Evolutionary conservation across 2,797 vertebrate species (phyloP).

Genomic region (Dromococcyx pavoninus): DNA sequence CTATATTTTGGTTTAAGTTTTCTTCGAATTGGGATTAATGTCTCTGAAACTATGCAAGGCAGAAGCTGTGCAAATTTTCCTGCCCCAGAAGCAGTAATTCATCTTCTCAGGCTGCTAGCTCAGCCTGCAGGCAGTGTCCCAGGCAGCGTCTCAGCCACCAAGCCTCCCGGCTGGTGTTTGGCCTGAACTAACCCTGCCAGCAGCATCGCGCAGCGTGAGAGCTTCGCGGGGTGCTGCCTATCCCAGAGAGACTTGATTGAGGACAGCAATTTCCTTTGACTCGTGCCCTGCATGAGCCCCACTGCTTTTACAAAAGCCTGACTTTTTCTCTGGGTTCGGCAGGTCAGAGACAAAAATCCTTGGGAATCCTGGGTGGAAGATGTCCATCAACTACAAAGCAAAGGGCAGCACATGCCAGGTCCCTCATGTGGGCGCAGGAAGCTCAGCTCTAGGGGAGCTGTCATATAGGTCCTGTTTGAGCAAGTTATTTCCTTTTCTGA

Average conservation of each 20-base stretch:
- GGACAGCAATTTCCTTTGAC: background rate
- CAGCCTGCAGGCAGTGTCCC: background rate
- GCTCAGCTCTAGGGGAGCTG: background rate
- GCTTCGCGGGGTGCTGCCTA: background rate
- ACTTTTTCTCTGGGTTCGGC: background rate
- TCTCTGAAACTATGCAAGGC: background rate
- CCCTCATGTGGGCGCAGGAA: background rate
- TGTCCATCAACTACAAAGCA: constrained; percentile 6
- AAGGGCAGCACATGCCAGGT: background rate
- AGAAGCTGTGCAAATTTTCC: background rate
- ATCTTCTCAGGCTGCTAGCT: background rate
- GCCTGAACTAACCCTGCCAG: constrained; percentile 35
- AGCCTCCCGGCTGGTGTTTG: background rate
- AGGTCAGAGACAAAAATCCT: background rate
- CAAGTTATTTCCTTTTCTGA: background rate
- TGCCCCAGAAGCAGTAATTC: background rate
- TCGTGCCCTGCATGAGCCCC: background rate
- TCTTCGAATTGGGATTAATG: background rate
- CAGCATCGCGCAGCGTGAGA: background rate
- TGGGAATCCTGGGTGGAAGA: background rate
- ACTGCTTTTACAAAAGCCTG: background rate
- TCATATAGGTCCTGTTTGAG: background rate
- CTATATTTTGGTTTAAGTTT: background rate
- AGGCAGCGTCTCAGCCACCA: background rate
- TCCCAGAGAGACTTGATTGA: background rate